These are phyloP conservation scores for Noctuana brunneofusca DNA, from an alignment of 2,888 invertebrate genomes.

Conservation along the genomic window DNA sequence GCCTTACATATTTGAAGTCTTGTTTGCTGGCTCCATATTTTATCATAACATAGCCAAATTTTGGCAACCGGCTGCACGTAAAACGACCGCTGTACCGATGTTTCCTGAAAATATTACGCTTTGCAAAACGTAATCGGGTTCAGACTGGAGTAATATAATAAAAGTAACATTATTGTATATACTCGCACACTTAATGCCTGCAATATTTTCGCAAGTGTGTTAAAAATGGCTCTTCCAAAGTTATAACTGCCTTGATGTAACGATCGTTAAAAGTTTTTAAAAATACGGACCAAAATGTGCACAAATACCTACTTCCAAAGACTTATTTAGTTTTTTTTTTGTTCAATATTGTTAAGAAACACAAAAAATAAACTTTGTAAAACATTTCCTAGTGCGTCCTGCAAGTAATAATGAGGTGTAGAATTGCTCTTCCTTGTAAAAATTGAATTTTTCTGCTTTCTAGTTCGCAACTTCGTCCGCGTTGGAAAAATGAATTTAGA, in stretches of 20 bases:
- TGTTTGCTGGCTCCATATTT: conserved; percentile 28
- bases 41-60: conserved; percentile 31
- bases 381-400: conserved; percentile 3
- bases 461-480: background rate
- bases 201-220: background rate
- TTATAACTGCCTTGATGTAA: background rate
- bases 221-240: conserved; percentile 1
- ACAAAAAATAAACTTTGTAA: background rate
- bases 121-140: conserved; percentile 29
- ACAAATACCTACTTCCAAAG: too few species aligned
- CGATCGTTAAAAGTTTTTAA: background rate
- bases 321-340: background rate
- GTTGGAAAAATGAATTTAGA: background rate
- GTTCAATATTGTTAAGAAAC: background rate
- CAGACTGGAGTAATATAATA: conserved; percentile 26
- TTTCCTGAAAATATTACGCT: conserved; percentile 30
- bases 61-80: conserved; percentile 28
- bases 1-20: conserved; percentile 37
- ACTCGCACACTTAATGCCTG: background rate
- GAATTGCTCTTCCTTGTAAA: conserved; percentile 2
- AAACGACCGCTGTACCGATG: conserved; percentile 26
- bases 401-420: conserved; percentile 16
- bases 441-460: conserved; percentile 1
- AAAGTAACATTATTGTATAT: conserved; percentile 17
- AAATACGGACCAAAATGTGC: background rate